phyloP scores from a whole-genome alignment of 2,888 invertebrate species.

The Melinaea marsaeus region DNA sequence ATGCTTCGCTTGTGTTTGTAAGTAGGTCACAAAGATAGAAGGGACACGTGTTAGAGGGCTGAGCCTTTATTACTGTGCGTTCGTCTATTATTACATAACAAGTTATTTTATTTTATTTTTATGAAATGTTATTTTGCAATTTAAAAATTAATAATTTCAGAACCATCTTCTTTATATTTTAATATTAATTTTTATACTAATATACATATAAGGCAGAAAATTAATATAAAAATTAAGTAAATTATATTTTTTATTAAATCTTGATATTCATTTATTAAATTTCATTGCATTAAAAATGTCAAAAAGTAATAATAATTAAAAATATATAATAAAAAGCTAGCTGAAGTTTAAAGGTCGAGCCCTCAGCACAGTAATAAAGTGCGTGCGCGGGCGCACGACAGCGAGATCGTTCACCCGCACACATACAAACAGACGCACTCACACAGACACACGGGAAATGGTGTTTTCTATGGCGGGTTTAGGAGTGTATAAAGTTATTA shows the following conservation, averaged over 20 bases:
- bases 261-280: too few relatives aligned
- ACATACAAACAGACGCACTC: constrained; percentile 31
- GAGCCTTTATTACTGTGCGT: constrained; percentile 56
- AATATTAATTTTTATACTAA: background rate
- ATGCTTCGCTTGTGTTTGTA: constrained; percentile 52
- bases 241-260: too few relatives aligned
- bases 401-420: constrained; percentile 64
- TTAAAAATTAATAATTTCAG: too few relatives aligned
- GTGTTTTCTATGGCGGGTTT: constrained; percentile 1
- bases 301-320: constrained; percentile 5
- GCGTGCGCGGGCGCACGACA: constrained; percentile 56
- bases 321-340: background rate
- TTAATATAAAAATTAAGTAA: too few relatives aligned
- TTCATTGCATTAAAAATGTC: background rate
- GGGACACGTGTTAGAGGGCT: constrained; percentile 74
- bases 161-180: background rate
- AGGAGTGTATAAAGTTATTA: constrained; percentile 1
- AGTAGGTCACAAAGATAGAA: constrained; percentile 74
- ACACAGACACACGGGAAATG: constrained; percentile 24
- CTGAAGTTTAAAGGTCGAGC: constrained; percentile 31
- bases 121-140: too few relatives aligned
- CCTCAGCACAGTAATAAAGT: constrained; percentile 62
- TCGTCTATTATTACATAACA: constrained; percentile 30
- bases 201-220: too few relatives aligned
- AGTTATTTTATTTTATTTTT: background rate